Percentiles rank a stretch among this genome's conserved stretches.
phyloP scores from a whole-genome alignment of 2,888 invertebrate species.

The Troides aeacus region DNA sequence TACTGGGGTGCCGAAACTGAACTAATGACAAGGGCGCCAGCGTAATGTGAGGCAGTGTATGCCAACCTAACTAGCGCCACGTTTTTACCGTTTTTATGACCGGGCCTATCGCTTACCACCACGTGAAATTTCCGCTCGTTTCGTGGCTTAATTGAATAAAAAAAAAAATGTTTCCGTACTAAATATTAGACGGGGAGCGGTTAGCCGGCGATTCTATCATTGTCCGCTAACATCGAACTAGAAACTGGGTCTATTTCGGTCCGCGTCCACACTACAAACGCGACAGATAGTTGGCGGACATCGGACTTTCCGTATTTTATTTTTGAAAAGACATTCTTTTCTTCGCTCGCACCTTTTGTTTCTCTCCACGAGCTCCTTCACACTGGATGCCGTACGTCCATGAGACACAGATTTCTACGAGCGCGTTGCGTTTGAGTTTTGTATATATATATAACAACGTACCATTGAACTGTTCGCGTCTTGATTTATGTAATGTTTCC shows the following conservation, averaged over 20 bases:
- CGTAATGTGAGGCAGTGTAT: no score
- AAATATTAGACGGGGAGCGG: slow-evolving; percentile 31
- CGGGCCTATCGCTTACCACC: no score
- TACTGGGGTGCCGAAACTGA: no score
- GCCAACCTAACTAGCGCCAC: no score
- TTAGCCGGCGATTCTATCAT: slow-evolving; percentile 34
- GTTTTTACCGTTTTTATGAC: no score
- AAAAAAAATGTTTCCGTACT: not conserved
- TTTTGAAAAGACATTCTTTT: slow-evolving; percentile 64
- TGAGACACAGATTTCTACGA: slow-evolving; percentile 6
- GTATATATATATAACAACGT: not conserved
- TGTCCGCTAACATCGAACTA: slow-evolving; percentile 55
- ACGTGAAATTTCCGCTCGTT: no score
- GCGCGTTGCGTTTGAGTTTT: slow-evolving; percentile 5
- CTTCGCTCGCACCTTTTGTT: slow-evolving; percentile 63
- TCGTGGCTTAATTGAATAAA: no score
- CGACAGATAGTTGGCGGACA: slow-evolving; percentile 74
- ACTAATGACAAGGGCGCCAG: no score
- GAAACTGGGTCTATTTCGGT: slow-evolving; percentile 62
- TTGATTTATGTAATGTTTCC: slow-evolving; percentile 19
- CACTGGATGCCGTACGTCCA: not conserved
- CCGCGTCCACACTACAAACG: slow-evolving; percentile 50
- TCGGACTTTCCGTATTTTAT: slow-evolving; percentile 66
- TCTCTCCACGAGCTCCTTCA: slow-evolving; percentile 34
- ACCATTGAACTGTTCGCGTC: slow-evolving; percentile 9